Evolutionary conservation across 2,888 invertebrate genomes (phyloP), one percentile per base, ranked within the genome.

Genomic region (Andrena trimmerana): DNA sequence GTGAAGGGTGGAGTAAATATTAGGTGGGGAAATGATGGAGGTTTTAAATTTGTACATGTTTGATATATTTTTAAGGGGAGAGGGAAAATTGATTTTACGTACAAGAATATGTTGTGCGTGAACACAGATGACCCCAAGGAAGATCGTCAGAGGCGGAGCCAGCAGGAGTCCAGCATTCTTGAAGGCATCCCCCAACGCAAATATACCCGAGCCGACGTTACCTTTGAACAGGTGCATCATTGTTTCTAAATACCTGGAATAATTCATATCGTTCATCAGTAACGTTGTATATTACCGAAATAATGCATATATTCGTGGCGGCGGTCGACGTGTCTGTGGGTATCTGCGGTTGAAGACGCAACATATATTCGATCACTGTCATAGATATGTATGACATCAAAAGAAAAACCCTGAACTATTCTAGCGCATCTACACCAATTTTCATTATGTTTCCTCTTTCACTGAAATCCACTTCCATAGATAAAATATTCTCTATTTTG

Each of bases 111-210:
- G 98, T 95, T 99, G 99, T 89, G 99, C 97, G 94, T 99, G 98
- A 6, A 98, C 97, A 92, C 98, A 97, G 70, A 99, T 96, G 65
- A 97, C 85, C 2, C 98, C 99, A 20, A 99, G 96, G 7, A 97
- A 78, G 0, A 97, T 95, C 0, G 98, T 96, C 72, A 97, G 96
- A 65, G 97, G 94, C 13, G 98, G 96, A 0, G 97, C 98, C 78
- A 98, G 96, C 81, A 98, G 92, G 1, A 99, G 94, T 7, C 99
- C 99, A 27, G 98, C 98, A 94, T 99, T 97, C 93, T 96, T 97
- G 93, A 99, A 97, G 0, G 98, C 99, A 93, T 98, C 97, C 7
- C 99, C 99, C 97, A 99, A 97, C 1, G 99, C 99, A 91, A 99
- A 96, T 86, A 99, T 96, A 0, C 99, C 99, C 0, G 99, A 98